Percentiles rank a stretch among this genome's conserved stretches.
These are phyloP conservation scores for Phalanger gymnotis DNA, from an alignment of 2,797 vertebrate species.

Conservation along the genomic window DNA sequence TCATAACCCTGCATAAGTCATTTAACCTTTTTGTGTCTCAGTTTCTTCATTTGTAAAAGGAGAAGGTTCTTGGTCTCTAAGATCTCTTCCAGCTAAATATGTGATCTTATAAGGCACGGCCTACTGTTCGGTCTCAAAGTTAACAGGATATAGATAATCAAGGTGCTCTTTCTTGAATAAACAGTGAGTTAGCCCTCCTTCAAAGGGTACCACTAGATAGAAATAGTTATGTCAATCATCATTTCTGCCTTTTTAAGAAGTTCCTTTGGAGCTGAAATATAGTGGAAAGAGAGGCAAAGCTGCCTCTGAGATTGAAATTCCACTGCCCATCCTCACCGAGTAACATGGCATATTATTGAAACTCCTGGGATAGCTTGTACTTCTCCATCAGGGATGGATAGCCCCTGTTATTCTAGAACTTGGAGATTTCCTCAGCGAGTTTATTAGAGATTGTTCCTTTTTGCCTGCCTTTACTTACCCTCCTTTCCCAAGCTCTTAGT, in stretches of 20 bases:
- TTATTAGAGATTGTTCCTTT: not conserved
- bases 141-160: not conserved
- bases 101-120: not conserved
- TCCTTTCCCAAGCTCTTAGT: not conserved
- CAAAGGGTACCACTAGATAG: not conserved
- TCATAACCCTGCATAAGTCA: not conserved
- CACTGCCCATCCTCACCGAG: not conserved
- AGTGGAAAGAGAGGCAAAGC: constrained; percentile 14
- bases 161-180: not conserved
- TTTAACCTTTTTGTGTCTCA: not conserved
- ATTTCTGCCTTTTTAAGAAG: constrained; percentile 19
- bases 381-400: not conserved
- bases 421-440: not conserved
- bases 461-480: not conserved
- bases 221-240: not conserved
- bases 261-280: constrained; percentile 28
- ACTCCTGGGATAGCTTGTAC: not conserved
- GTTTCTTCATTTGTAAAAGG: not conserved
- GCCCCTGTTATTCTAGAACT: not conserved
- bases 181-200: not conserved
- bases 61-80: not conserved
- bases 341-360: not conserved
- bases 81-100: not conserved
- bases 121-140: not conserved
- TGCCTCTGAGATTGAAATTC: constrained; percentile 32